Evolutionary conservation across 2,888 invertebrate genomes (phyloP).

Genomic region (Emmelina monodactyla): DNA sequence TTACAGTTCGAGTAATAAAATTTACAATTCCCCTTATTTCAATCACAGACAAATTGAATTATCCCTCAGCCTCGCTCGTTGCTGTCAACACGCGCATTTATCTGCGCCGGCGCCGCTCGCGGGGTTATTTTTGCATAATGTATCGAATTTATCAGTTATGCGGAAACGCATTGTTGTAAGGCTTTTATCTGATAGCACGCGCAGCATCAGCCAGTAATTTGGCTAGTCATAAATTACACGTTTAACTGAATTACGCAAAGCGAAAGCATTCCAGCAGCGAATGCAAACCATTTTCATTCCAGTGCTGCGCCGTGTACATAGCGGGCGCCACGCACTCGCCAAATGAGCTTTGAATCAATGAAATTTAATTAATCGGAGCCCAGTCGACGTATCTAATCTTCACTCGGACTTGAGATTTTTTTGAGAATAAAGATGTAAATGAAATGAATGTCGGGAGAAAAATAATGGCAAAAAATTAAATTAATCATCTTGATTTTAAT

Average conservation of each 20-base stretch:
- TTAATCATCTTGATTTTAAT: too few species aligned
- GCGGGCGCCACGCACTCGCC: constrained; percentile 27
- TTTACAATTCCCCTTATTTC: background rate
- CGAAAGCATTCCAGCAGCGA: constrained; percentile 55
- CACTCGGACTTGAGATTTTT: too few species aligned
- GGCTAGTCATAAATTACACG: constrained; percentile 60
- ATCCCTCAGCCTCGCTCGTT: too few species aligned
- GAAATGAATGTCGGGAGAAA: too few species aligned
- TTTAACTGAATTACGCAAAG: constrained; percentile 63
- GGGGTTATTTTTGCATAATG: too few species aligned
- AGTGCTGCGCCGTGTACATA: constrained; percentile 32
- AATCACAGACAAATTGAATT: constrained; percentile 1
- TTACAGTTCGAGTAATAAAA: background rate
- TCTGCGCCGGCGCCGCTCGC: too few species aligned
- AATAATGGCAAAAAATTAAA: too few species aligned
- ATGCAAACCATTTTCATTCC: constrained; percentile 39
- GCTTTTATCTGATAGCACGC: too few species aligned
- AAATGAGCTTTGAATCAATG: constrained; percentile 45
- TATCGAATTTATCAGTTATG: constrained; percentile 16
- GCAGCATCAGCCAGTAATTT: constrained; percentile 50
- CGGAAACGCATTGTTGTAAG: constrained; percentile 20
- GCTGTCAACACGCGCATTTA: too few species aligned
- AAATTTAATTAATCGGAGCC: constrained; percentile 41
- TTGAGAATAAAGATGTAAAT: too few species aligned
- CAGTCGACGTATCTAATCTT: too few species aligned